These are phyloP conservation scores for Trematomus loennbergii DNA, from an alignment of 2,113 vertebrate species.

Conservation along the genomic window DNA sequence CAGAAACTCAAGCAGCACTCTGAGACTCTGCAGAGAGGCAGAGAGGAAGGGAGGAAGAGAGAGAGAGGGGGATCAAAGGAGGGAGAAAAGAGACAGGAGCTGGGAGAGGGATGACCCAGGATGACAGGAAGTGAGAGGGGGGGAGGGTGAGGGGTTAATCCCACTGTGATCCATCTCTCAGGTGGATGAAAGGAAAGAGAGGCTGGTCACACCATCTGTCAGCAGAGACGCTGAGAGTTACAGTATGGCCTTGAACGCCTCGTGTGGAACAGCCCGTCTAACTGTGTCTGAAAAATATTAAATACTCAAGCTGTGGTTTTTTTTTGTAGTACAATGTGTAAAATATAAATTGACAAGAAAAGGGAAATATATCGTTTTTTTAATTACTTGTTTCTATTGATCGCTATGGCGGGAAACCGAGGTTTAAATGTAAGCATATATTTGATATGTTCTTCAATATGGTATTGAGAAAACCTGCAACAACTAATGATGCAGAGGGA, in stretches of 20 bases:
- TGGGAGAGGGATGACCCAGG: conserved; percentile 11
- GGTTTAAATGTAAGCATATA: no score
- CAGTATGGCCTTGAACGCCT: not conserved
- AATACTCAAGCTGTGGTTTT: no score
- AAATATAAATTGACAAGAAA: no score
- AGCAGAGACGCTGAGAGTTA: not conserved
- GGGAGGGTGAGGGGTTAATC: conserved; percentile 15
- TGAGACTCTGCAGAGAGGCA: conserved; percentile 18
- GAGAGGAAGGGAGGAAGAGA: not conserved
- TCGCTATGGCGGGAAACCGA: no score
- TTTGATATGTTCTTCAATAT: no score
- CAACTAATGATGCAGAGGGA: no score
- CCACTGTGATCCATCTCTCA: conserved; percentile 4
- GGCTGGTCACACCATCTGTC: not conserved
- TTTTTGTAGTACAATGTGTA: no score
- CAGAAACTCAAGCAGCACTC: conserved; percentile 21
- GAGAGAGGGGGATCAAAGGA: conserved; percentile 16
- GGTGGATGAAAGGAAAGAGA: conserved; percentile 18
- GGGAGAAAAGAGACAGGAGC: conserved; percentile 17
- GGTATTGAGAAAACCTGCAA: no score
- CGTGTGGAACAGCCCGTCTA: no score
- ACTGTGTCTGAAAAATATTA: no score
- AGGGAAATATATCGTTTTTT: no score
- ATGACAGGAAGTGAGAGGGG: conserved; percentile 22
- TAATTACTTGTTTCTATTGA: no score